A percentile compares a stretch with the other conserved stretches of the same genome.
These are phyloP conservation scores for Synanthedon tipuliformis DNA, from an alignment of 2,888 invertebrate genomes.

Conservation along the genomic window DNA sequence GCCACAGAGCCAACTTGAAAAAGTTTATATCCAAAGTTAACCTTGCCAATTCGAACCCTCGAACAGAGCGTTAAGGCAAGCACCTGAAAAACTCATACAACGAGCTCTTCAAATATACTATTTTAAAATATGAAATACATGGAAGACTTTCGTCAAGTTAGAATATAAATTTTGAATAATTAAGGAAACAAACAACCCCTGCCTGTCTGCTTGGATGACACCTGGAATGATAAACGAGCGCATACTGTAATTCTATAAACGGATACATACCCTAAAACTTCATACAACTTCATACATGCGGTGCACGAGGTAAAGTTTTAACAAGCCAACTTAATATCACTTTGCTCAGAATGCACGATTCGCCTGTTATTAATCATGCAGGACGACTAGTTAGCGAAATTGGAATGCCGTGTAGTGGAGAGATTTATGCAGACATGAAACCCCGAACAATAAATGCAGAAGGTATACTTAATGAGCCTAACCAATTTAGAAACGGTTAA, in stretches of 20 bases:
- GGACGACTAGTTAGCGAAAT: slow-evolving; percentile 62
- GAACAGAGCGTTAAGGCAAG: too few relatives aligned
- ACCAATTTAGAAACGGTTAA: too few relatives aligned
- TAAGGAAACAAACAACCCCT: slow-evolving; percentile 21
- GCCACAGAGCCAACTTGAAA: too few relatives aligned
- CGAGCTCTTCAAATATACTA: too few relatives aligned
- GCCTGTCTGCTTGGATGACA: slow-evolving; percentile 13
- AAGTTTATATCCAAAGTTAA: too few relatives aligned
- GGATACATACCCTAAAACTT: slow-evolving; percentile 38
- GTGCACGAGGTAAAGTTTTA: slow-evolving; percentile 60
- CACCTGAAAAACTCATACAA: too few relatives aligned
- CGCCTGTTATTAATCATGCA: slow-evolving; percentile 67
- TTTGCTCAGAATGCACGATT: slow-evolving; percentile 61
- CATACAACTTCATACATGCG: slow-evolving; percentile 49
- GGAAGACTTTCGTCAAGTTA: background rate
- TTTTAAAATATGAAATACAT: background rate
- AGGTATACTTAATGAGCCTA: background rate
- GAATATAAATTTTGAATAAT: slow-evolving; percentile 15
- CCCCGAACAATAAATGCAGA: background rate
- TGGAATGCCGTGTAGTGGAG: slow-evolving; percentile 31
- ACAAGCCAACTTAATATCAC: slow-evolving; percentile 71
- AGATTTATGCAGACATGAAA: background rate
- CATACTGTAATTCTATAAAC: slow-evolving; percentile 35
- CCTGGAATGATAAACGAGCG: slow-evolving; percentile 32
- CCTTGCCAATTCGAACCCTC: too few relatives aligned